Evolutionary conservation across 2,797 vertebrate genomes (phyloP).

Genomic region (Sebastes umbrosus): DNA sequence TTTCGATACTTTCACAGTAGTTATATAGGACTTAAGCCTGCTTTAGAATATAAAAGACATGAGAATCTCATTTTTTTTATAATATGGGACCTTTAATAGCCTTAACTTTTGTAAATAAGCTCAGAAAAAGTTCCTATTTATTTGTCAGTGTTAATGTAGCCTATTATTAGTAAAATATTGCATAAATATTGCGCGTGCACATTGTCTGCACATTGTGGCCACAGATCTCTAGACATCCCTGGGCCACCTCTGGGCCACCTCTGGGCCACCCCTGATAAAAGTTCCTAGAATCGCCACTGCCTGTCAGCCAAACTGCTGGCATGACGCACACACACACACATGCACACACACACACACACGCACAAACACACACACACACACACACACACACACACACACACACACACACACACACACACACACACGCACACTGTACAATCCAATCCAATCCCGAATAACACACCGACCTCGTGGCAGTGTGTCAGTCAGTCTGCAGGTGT

Average conservation of each 20-base stretch:
- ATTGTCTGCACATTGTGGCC: no score
- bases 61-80: no score
- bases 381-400: neutral
- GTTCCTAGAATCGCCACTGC: neutral
- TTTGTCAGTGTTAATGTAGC: no score
- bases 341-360: neutral
- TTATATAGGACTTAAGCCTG: no score
- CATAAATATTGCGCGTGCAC: no score
- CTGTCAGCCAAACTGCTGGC: conserved; percentile 30
- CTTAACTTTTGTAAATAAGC: no score
- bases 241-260: conserved; percentile 8
- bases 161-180: no score
- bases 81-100: no score
- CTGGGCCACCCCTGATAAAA: conserved; percentile 17
- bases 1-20: no score
- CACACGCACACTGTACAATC: neutral
- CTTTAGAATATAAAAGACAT: no score
- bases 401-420: neutral
- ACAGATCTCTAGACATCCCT: neutral
- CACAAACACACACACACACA: neutral
- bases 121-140: no score
- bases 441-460: neutral
- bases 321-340: neutral
- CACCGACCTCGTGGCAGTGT: conserved; percentile 13
- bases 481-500: neutral